These are phyloP conservation scores for Leptinotarsa texana DNA, from an alignment of 1,140 invertebrate genomes.

Conservation along the genomic window DNA sequence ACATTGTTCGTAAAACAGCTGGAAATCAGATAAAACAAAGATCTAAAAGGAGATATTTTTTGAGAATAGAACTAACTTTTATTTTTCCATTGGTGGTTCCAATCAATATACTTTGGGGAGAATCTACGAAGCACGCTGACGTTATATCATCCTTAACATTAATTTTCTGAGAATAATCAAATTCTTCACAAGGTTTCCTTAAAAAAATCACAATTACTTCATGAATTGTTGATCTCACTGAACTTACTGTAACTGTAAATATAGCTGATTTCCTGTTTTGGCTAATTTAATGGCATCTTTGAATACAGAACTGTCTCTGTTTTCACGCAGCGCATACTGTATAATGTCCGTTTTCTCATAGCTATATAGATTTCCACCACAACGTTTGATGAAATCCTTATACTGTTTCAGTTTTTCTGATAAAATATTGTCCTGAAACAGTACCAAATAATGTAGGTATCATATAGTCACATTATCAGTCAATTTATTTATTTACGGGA, in stretches of 20 bases:
- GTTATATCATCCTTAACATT: constrained; percentile 36
- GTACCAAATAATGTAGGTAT: neutral
- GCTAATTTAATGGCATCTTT: constrained; percentile 35
- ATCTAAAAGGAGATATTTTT: constrained; percentile 19
- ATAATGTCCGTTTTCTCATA: constrained; percentile 41
- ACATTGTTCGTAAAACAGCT: constrained; percentile 37
- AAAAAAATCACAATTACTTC: neutral
- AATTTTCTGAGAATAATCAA: constrained; percentile 31
- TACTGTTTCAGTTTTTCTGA: constrained; percentile 36
- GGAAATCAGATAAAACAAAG: constrained; percentile 21
- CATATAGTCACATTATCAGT: too few species aligned
- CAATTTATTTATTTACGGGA: too few species aligned
- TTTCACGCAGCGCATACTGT: constrained; percentile 40
- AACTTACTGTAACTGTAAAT: constrained; percentile 39
- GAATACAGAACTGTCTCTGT: constrained; percentile 35
- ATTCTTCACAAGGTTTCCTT: constrained; percentile 22
- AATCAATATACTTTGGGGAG: constrained; percentile 35
- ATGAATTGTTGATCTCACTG: neutral
- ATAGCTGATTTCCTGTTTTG: constrained; percentile 25
- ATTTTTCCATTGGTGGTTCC: constrained; percentile 35
- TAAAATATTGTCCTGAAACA: constrained; percentile 19
- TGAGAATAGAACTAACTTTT: constrained; percentile 29
- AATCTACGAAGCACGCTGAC: constrained; percentile 39
- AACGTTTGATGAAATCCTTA: constrained; percentile 39
- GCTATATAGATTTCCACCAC: constrained; percentile 37